phyloP scores from a whole-genome alignment of 1,140 invertebrate species.

The Pogonomyrmex barbatus region DNA sequence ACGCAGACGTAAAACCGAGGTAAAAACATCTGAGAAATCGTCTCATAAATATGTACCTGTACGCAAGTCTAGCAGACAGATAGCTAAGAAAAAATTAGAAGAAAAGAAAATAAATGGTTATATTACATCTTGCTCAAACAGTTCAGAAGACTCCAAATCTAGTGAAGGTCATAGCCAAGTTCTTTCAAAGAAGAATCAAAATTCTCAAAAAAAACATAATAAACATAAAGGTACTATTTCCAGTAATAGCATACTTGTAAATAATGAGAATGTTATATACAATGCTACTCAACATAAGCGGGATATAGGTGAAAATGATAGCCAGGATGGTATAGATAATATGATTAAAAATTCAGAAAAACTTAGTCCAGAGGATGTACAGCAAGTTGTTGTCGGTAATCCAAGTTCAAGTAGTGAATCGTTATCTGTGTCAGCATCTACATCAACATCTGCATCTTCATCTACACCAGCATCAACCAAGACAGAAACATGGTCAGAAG shows the following conservation, averaged over 20 bases:
- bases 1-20: conserved; percentile 79
- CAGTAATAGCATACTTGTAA: conserved; percentile 68
- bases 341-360: conserved; percentile 60
- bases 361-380: conserved; percentile 74
- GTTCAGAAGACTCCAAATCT: conserved; percentile 67
- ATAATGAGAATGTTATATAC: conserved; percentile 61
- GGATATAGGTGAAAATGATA: conserved; percentile 73
- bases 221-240: conserved; percentile 64
- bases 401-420: conserved; percentile 57
- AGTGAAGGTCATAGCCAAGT: conserved; percentile 69
- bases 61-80: conserved; percentile 82
- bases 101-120: conserved; percentile 79
- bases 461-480: conserved; percentile 57
- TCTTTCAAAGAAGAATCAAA: conserved; percentile 69
- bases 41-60: conserved; percentile 77
- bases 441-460: not conserved
- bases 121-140: conserved; percentile 64
- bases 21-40: conserved; percentile 77
- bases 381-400: conserved; percentile 72
- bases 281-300: conserved; percentile 59
- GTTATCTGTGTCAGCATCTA: conserved; percentile 40
- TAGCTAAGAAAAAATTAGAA: conserved; percentile 81
- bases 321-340: conserved; percentile 71
- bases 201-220: conserved; percentile 70
- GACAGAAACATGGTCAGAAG: conserved; percentile 77